phyloP scores from a whole-genome alignment of 2,888 invertebrate species.

The Agonopterix arenella region DNA sequence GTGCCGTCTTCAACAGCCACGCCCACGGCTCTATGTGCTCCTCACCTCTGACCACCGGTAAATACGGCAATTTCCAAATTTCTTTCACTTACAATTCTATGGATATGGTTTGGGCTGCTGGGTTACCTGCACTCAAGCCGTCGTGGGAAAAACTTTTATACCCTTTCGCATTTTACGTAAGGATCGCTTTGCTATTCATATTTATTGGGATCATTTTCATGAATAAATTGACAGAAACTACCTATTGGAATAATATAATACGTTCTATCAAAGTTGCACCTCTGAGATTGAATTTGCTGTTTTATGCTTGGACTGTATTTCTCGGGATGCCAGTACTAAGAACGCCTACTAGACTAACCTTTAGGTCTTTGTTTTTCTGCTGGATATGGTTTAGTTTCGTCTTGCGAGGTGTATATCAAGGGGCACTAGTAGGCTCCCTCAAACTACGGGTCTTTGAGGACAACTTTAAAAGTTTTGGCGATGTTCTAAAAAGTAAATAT shows the following conservation, averaged over 20 bases:
- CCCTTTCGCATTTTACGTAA: slow-evolving; percentile 31
- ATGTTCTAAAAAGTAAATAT: slow-evolving; percentile 23
- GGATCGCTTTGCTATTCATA: slow-evolving; percentile 28
- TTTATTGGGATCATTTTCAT: slow-evolving; percentile 34
- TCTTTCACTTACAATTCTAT: slow-evolving; percentile 43
- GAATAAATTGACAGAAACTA: slow-evolving; percentile 26
- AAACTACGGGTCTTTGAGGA: slow-evolving; percentile 29
- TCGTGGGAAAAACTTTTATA: slow-evolving; percentile 44
- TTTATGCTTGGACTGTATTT: slow-evolving; percentile 45
- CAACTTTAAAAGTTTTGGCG: slow-evolving; percentile 25
- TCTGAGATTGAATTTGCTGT: slow-evolving; percentile 34
- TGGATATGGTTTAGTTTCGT: slow-evolving; percentile 49
- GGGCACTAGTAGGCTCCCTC: slow-evolving; percentile 34
- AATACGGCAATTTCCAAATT: slow-evolving; percentile 46
- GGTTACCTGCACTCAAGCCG: slow-evolving; percentile 28
- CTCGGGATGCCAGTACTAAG: slow-evolving; percentile 36
- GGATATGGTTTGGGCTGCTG: slow-evolving; percentile 46
- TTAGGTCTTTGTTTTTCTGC: slow-evolving; percentile 27
- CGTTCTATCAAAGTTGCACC: slow-evolving; percentile 22
- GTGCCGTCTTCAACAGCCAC: slow-evolving; percentile 35
- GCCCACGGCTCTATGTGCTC: slow-evolving; percentile 39
- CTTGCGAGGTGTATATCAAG: slow-evolving; percentile 46
- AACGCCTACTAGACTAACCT: slow-evolving; percentile 26
- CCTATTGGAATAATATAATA: slow-evolving; percentile 23
- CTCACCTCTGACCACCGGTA: slow-evolving; percentile 31